A percentile compares a stretch with the other conserved stretches of the same genome.
Conservation (phyloP, 2,888 invertebrate genomes). For the Tortrix viridana region DNA sequence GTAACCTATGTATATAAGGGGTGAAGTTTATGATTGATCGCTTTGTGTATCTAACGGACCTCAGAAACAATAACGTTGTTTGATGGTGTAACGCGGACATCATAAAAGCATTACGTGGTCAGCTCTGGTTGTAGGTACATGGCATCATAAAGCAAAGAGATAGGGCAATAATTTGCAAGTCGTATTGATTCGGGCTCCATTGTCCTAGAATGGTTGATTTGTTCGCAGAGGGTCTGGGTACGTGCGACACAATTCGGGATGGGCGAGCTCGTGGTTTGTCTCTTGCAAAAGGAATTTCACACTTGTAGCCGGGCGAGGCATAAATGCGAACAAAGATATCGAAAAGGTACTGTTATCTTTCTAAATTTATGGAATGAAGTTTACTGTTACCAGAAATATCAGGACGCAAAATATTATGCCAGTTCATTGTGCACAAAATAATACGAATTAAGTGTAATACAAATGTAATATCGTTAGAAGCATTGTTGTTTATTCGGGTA, state of each 20-base stretch:
- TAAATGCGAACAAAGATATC: background rate
- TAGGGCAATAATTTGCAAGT: slow-evolving; percentile 35
- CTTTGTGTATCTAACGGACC: slow-evolving; percentile 24
- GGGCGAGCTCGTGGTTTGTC: slow-evolving; percentile 26
- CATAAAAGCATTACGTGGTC: slow-evolving; percentile 23
- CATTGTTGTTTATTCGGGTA: too few relatives aligned
- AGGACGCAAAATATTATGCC: too few relatives aligned
- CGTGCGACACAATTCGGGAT: slow-evolving; percentile 22
- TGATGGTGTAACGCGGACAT: slow-evolving; percentile 17
- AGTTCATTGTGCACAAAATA: too few relatives aligned
- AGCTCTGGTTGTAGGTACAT: slow-evolving; percentile 5
- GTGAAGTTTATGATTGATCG: slow-evolving; percentile 30
- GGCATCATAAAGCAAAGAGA: slow-evolving; percentile 24
- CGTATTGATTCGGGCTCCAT: slow-evolving; percentile 35
- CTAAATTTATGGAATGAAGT: background rate
- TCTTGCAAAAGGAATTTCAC: slow-evolving; percentile 28
- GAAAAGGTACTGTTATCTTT: background rate
- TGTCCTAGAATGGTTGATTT: slow-evolving; percentile 36
- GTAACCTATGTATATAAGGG: slow-evolving; percentile 5
- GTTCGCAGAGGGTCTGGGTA: slow-evolving; percentile 22
- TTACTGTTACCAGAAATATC: background rate
- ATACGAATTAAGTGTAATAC: too few relatives aligned
- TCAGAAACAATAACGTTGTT: slow-evolving; percentile 28
- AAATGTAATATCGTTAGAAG: too few relatives aligned
- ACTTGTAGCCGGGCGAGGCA: slow-evolving; percentile 8